Percentiles rank a stretch among this genome's conserved stretches.
Evolutionary conservation across 2,113 vertebrate species (phyloP).

Genomic region (Siniperca chuatsi): DNA sequence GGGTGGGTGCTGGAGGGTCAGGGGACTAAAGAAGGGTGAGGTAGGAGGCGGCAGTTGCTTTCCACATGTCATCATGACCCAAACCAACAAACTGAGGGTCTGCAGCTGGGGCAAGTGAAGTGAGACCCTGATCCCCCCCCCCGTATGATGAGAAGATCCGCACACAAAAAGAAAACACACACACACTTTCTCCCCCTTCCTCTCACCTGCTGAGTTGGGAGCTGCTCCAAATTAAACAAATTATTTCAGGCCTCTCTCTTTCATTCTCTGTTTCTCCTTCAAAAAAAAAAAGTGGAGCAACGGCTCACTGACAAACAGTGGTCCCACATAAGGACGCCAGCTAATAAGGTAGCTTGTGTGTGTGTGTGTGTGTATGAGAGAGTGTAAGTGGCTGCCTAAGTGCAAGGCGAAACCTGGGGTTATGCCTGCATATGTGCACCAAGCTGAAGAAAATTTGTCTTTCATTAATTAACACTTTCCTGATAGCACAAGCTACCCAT

Average conservation of each 20-base stretch:
- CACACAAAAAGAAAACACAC: slow-evolving; percentile 51
- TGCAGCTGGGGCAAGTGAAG: slow-evolving; percentile 84
- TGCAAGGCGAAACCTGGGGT: slow-evolving; percentile 35
- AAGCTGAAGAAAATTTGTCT: slow-evolving; percentile 88
- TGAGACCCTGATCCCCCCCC: slow-evolving; percentile 76
- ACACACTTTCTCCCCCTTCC: slow-evolving; percentile 46
- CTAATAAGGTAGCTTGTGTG: slow-evolving; percentile 83
- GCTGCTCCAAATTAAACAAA: slow-evolving; percentile 89
- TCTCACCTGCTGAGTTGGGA: slow-evolving; percentile 88
- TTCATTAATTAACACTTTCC: slow-evolving; percentile 95
- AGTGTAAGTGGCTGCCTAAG: slow-evolving; percentile 30
- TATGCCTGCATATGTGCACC: slow-evolving; percentile 73
- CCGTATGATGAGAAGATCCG: slow-evolving; percentile 8
- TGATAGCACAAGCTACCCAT: slow-evolving; percentile 87
- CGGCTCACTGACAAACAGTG: slow-evolving; percentile 67
- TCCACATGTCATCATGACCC: slow-evolving; percentile 76
- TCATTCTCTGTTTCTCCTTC: slow-evolving; percentile 55
- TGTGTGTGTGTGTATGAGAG: slow-evolving; percentile 33
- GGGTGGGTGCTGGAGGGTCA: not conserved
- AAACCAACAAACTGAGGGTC: slow-evolving; percentile 78
- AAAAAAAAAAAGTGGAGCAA: slow-evolving; percentile 33
- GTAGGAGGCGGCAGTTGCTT: not conserved
- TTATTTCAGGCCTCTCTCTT: slow-evolving; percentile 84
- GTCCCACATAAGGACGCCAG: slow-evolving; percentile 84
- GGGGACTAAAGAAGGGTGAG: slow-evolving; percentile 27